These are phyloP conservation scores for Sander lucioperca DNA, from an alignment of 2,113 vertebrate genomes.

Conservation along the genomic window DNA sequence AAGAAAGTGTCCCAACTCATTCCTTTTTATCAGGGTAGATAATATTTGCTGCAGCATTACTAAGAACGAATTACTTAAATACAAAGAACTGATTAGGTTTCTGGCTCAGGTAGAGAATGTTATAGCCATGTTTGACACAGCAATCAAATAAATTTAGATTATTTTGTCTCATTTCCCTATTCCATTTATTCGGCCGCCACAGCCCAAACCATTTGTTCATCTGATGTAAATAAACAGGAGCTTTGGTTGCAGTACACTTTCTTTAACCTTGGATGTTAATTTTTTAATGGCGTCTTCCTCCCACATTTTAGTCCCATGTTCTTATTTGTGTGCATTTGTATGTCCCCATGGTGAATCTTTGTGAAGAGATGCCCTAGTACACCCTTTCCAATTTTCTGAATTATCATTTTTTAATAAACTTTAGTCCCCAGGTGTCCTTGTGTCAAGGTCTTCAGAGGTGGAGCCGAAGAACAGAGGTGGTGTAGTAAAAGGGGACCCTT, in stretches of 20 bases:
- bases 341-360: conserved; percentile 32
- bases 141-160: conserved; percentile 39
- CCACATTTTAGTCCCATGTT: conserved; percentile 8
- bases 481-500: conserved; percentile 24
- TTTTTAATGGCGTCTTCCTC: conserved; percentile 27
- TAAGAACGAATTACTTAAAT: conserved; percentile 43
- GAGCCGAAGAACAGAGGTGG: conserved; percentile 9
- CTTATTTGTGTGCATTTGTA: conserved; percentile 25
- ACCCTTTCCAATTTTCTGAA: conserved; percentile 32
- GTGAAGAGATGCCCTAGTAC: background rate
- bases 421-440: conserved; percentile 36
- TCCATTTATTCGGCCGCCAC: background rate
- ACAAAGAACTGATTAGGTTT: conserved; percentile 44
- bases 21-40: conserved; percentile 43
- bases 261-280: conserved; percentile 44
- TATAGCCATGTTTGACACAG: background rate
- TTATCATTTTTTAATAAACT: conserved; percentile 42
- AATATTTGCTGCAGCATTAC: conserved; percentile 50
- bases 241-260: background rate
- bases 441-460: conserved; percentile 47
- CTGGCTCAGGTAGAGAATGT: conserved; percentile 27
- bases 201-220: conserved; percentile 13
- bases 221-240: conserved; percentile 36
- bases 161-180: conserved; percentile 28
- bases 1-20: conserved; percentile 54